Percentiles rank a stretch among this genome's conserved stretches.
phyloP scores from a whole-genome alignment of 2,797 vertebrate genomes.

The Clarias fuscus region DNA sequence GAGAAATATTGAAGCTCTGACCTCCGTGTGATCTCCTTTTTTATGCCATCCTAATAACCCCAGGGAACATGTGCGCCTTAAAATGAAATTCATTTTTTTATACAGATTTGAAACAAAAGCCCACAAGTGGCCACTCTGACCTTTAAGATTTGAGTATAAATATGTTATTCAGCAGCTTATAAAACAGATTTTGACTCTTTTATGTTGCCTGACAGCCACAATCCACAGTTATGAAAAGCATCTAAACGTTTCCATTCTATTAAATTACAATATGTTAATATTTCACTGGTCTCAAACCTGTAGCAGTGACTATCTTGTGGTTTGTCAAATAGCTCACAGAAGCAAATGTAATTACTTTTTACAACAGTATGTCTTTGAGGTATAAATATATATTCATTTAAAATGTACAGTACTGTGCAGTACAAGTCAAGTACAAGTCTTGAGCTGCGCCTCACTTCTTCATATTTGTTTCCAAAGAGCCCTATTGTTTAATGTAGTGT shows the following conservation, averaged over 20 bases:
- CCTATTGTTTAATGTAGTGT: no score
- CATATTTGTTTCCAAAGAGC: no score
- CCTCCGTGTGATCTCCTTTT: slow-evolving; percentile 42
- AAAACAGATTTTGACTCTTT: slow-evolving; percentile 29
- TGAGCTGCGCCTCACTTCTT: no score
- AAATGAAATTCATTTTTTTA: slow-evolving; percentile 45
- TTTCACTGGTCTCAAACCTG: slow-evolving; percentile 15
- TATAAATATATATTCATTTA: not conserved
- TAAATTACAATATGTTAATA: slow-evolving; percentile 11
- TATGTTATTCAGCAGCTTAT: slow-evolving; percentile 36
- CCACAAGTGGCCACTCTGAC: slow-evolving; percentile 47
- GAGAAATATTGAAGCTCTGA: slow-evolving; percentile 37
- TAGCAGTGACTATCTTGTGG: not conserved
- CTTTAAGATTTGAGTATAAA: slow-evolving; percentile 51
- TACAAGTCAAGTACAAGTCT: not conserved
- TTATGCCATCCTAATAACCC: slow-evolving; percentile 37
- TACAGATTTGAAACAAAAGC: slow-evolving; percentile 45
- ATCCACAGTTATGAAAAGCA: slow-evolving; percentile 25
- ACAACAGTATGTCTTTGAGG: not conserved
- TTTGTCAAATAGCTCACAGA: not conserved
- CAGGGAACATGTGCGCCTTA: slow-evolving; percentile 24
- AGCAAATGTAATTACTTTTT: not conserved
- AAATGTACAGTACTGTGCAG: not conserved
- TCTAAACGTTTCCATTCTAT: not conserved
- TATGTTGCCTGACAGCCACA: slow-evolving; percentile 23